Conservation (phyloP, 1,140 invertebrate genomes). For the Zaprionus davidi region DNA sequence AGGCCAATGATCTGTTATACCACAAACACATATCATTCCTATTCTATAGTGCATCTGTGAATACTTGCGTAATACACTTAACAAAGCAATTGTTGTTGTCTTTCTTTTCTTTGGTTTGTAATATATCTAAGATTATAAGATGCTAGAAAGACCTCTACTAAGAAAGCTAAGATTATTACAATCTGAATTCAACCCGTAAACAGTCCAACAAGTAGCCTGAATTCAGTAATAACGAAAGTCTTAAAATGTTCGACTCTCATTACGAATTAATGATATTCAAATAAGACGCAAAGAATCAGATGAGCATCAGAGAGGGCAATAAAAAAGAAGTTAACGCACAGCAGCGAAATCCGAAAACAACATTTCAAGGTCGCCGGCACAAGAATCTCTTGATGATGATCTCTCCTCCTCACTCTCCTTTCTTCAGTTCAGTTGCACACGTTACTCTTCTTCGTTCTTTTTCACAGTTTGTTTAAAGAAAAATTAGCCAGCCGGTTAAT, state of each 20-base stretch:
- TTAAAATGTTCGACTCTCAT: neutral
- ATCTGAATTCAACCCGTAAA: neutral
- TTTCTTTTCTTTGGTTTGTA: neutral
- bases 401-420: conserved; percentile 20
- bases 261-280: conserved; percentile 1
- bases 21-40: neutral
- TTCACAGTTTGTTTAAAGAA: conserved; percentile 69
- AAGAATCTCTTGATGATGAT: conserved; percentile 56
- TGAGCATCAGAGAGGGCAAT: conserved; percentile 4
- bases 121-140: no score
- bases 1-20: conserved; percentile 33
- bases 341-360: conserved; percentile 50
- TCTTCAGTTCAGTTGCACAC: conserved; percentile 8
- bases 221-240: no score
- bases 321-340: conserved; percentile 20
- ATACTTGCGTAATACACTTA: conserved; percentile 36
- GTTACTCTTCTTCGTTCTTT: conserved; percentile 27
- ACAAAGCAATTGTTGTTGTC: conserved; percentile 32
- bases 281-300: neutral
- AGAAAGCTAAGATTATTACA: no score
- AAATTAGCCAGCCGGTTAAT: conserved; percentile 74
- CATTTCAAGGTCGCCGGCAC: conserved; percentile 65
- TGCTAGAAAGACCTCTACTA: neutral
- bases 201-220: no score
- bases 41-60: neutral